These are phyloP conservation scores for Fragum whitleyi DNA, from an alignment of 2,888 invertebrate species.

Conservation along the genomic window DNA sequence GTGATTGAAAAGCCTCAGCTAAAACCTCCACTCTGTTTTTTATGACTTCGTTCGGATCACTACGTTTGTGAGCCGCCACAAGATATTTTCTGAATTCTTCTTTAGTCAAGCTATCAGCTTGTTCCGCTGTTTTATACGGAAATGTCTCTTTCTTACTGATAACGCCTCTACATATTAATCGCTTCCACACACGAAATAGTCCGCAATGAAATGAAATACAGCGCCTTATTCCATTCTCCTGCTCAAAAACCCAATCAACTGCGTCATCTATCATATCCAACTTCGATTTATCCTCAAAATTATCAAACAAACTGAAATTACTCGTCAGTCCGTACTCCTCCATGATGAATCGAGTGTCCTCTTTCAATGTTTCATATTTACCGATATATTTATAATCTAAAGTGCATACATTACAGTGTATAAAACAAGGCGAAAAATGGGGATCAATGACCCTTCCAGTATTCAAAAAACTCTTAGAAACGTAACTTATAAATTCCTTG, in stretches of 20 bases:
- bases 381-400: conserved; percentile 66
- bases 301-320: not conserved
- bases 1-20: conserved; percentile 50
- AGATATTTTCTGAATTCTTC: conserved; percentile 35
- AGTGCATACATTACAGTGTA: conserved; percentile 67
- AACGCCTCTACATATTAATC: conserved; percentile 62
- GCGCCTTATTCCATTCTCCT: conserved; percentile 20
- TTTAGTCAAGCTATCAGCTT: conserved; percentile 32
- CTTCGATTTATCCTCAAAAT: conserved; percentile 19
- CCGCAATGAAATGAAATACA: conserved; percentile 55
- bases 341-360: conserved; percentile 60
- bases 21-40: conserved; percentile 55
- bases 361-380: conserved; percentile 65
- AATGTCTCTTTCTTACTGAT: conserved; percentile 51
- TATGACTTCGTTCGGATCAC: conserved; percentile 16
- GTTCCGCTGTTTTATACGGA: conserved; percentile 43
- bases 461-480: conserved; percentile 36
- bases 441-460: conserved; percentile 36
- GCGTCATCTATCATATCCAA: conserved; percentile 12
- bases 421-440: conserved; percentile 66
- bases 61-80: conserved; percentile 30
- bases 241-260: conserved; percentile 28
- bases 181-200: conserved; percentile 59
- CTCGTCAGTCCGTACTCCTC: conserved; percentile 30
- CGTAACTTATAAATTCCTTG: conserved; percentile 62